These are phyloP conservation scores for Cavia porcellus DNA, from an alignment of 2,113 vertebrate genomes.

Conservation along the genomic window DNA sequence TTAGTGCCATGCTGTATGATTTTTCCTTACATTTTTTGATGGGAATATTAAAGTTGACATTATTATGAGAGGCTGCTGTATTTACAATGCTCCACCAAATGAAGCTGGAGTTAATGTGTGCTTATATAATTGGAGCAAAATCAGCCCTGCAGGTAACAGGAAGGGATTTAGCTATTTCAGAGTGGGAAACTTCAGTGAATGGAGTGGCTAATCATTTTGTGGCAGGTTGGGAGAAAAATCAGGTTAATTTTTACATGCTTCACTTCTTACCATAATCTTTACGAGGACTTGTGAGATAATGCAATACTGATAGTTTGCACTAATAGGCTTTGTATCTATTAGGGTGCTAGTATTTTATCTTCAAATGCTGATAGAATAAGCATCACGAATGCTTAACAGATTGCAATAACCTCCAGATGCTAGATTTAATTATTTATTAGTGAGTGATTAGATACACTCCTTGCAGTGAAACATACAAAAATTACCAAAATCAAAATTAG, in stretches of 20 bases:
- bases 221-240: not conserved
- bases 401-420: slow-evolving; percentile 48
- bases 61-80: slow-evolving; percentile 51
- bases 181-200: slow-evolving; percentile 69
- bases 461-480: not conserved
- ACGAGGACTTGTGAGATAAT: slow-evolving; percentile 74
- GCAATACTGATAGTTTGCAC: slow-evolving; percentile 63
- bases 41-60: slow-evolving; percentile 51
- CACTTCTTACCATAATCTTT: slow-evolving; percentile 61
- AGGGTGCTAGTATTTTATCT: slow-evolving; percentile 84
- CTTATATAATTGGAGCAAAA: slow-evolving; percentile 50
- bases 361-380: slow-evolving; percentile 65
- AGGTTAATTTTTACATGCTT: slow-evolving; percentile 24
- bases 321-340: slow-evolving; percentile 80
- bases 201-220: slow-evolving; percentile 66
- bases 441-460: not conserved
- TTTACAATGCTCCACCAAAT: slow-evolving; percentile 56
- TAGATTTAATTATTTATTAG: slow-evolving; percentile 81
- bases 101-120: slow-evolving; percentile 66
- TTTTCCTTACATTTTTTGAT: not conserved
- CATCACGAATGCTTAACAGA: slow-evolving; percentile 70
- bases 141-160: slow-evolving; percentile 27
- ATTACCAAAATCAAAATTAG: slow-evolving; percentile 47
- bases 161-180: slow-evolving; percentile 48
- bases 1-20: not conserved